Percentiles rank a stretch among this genome's conserved stretches.
These are phyloP conservation scores for Hestina assimilis DNA, from an alignment of 1,140 invertebrate genomes.

Conservation along the genomic window DNA sequence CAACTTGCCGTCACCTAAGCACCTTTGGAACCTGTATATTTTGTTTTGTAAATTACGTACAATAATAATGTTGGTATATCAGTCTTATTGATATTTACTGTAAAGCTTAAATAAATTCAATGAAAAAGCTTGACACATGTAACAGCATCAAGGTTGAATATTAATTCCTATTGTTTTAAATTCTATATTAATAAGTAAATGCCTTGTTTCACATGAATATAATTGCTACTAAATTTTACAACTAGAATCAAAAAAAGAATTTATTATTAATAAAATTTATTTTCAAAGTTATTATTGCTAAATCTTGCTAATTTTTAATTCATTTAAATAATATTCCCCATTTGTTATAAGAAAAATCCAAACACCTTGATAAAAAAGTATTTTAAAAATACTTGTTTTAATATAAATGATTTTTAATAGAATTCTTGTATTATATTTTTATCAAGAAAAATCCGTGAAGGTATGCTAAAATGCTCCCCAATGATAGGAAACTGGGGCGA, in stretches of 20 bases:
- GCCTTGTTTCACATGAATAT: no score
- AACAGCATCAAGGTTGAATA: conserved; percentile 11
- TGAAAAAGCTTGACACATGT: conserved; percentile 22
- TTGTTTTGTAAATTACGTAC: not conserved
- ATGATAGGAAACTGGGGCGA: not conserved
- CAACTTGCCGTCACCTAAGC: conserved; percentile 9
- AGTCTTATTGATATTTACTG: not conserved
- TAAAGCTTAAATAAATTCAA: conserved; percentile 1
- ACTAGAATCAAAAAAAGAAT: no score
- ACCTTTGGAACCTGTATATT: conserved; percentile 7
- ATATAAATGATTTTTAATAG: no score
- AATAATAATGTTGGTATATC: not conserved
- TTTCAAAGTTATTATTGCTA: no score
- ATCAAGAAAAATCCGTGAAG: not conserved
- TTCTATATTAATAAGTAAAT: not conserved
- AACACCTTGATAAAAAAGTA: no score
- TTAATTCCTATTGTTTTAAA: conserved; percentile 4
- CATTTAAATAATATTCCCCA: no score
- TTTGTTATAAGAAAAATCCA: no score
- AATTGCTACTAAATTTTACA: no score
- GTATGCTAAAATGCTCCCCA: not conserved
- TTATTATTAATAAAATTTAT: no score
- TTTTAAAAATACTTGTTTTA: no score
- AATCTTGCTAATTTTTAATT: no score
- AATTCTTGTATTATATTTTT: no score